phyloP scores from a whole-genome alignment of 2,797 vertebrate genomes.

The Dendrocincla fuliginosa region DNA sequence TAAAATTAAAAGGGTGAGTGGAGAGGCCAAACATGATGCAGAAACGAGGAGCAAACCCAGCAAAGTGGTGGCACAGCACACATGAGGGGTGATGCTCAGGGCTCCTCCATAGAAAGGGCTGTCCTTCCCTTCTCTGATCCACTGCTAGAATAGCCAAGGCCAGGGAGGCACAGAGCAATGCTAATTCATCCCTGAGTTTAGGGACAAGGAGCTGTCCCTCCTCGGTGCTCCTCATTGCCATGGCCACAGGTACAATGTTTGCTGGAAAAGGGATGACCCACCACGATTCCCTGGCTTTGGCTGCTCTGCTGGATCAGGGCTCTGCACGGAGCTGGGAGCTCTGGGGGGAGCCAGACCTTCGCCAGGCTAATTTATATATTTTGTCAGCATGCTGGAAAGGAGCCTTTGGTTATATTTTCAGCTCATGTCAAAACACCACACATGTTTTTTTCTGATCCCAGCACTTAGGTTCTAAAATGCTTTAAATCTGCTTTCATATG shows the following conservation, averaged over 20 bases:
- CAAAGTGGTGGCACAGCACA: too few species aligned
- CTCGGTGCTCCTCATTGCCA: too few species aligned
- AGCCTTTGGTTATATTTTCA: slow-evolving; percentile 60
- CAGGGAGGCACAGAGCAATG: not conserved
- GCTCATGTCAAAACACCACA: slow-evolving; percentile 50
- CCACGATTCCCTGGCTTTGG: accelerated
- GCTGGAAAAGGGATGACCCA: not conserved
- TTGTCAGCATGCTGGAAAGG: slow-evolving; percentile 54
- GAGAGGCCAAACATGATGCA: not conserved
- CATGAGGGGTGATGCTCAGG: too few species aligned
- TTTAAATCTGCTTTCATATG: slow-evolving; percentile 34
- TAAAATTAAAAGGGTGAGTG: not conserved
- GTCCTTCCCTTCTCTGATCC: too few species aligned
- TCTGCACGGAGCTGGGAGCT: not conserved
- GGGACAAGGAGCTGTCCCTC: too few species aligned
- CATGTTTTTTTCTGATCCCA: slow-evolving; percentile 40
- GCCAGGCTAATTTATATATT: slow-evolving; percentile 47
- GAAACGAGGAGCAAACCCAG: not conserved
- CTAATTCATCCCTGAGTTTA: too few species aligned
- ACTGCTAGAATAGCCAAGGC: too few species aligned
- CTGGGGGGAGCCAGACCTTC: slow-evolving; percentile 31
- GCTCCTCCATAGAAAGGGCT: too few species aligned
- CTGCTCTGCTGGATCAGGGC: not conserved
- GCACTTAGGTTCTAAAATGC: not conserved
- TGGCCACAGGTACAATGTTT: not conserved